Evolutionary conservation across 2,797 vertebrate species (phyloP).

Genomic region (Champsocephalus gunnari): DNA sequence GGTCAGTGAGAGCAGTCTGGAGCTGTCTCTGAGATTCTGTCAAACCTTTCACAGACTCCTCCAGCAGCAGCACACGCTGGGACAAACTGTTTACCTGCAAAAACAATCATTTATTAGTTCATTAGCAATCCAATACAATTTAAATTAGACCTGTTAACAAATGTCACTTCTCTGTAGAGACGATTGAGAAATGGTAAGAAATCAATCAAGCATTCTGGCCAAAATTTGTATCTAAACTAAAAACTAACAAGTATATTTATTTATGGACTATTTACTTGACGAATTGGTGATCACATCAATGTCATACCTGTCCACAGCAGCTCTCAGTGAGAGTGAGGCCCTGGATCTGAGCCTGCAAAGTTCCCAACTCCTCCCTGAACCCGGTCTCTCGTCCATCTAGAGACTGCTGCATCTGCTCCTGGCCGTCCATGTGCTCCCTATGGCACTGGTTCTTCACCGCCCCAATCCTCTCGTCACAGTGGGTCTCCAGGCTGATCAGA

Average conservation of each 20-base stretch:
- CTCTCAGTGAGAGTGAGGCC: conserved; percentile 90
- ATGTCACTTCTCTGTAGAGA: not conserved
- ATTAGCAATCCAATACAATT: not conserved
- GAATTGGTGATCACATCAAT: not conserved
- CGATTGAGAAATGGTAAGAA: no score
- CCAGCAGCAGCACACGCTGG: conserved; percentile 88
- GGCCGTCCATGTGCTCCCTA: conserved; percentile 89
- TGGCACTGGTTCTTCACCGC: conserved; percentile 91
- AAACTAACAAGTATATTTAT: not conserved
- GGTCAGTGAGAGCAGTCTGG: conserved; percentile 81
- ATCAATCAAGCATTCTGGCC: no score
- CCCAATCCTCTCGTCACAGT: conserved; percentile 89
- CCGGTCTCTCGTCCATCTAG: conserved; percentile 93
- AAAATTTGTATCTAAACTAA: rapidly evolving
- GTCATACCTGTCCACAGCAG: conserved; percentile 90
- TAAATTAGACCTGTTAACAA: not conserved
- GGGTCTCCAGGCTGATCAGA: conserved; percentile 87
- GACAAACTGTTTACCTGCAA: conserved; percentile 85
- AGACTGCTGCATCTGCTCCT: conserved; percentile 91
- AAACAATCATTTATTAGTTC: not conserved
- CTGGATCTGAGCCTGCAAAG: conserved; percentile 92
- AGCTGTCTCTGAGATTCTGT: conserved; percentile 90
- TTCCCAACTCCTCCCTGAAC: conserved; percentile 90
- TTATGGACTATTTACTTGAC: not conserved
- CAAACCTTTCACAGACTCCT: conserved; percentile 90